Percentiles rank a stretch among this genome's conserved stretches.
Evolutionary conservation across 2,888 invertebrate genomes (phyloP).

Genomic region (Ferdinandea cuprea): DNA sequence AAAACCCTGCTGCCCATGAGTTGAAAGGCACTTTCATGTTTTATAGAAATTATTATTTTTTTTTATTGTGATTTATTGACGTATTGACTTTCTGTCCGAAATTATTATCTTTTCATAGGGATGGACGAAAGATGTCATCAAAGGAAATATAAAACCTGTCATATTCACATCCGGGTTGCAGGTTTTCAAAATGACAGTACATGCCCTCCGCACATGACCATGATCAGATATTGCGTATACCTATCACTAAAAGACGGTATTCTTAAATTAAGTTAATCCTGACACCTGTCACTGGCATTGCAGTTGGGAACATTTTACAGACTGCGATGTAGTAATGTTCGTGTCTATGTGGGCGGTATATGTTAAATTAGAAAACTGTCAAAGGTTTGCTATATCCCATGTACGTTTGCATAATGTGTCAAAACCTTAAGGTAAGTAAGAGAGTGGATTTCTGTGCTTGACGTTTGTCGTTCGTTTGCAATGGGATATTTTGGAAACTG

Average conservation of each 20-base stretch:
- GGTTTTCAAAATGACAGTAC: background rate
- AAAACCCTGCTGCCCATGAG: background rate
- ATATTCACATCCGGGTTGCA: background rate
- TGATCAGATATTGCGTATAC: background rate
- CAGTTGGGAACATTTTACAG: background rate
- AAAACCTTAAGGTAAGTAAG: background rate
- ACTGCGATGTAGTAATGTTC: background rate
- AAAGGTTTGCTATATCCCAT: background rate
- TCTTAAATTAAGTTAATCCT: background rate
- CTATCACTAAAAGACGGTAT: background rate
- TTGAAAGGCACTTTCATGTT: too few relatives aligned
- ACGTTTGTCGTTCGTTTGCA: conserved; percentile 1
- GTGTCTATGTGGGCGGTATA: conserved; percentile 21
- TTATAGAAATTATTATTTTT: conserved; percentile 1
- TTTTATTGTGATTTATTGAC: conserved; percentile 40
- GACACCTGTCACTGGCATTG: conserved; percentile 29
- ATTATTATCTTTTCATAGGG: conserved; percentile 14
- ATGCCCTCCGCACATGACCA: background rate
- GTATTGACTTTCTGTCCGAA: conserved; percentile 11
- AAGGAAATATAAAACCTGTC: background rate
- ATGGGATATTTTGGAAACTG: background rate
- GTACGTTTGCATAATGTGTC: conserved; percentile 23
- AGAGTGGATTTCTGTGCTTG: background rate
- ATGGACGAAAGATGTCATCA: background rate
- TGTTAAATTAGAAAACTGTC: conserved; percentile 25